These are phyloP conservation scores for Sciurus carolinensis DNA, from an alignment of 2,797 vertebrate genomes.

Conservation along the genomic window DNA sequence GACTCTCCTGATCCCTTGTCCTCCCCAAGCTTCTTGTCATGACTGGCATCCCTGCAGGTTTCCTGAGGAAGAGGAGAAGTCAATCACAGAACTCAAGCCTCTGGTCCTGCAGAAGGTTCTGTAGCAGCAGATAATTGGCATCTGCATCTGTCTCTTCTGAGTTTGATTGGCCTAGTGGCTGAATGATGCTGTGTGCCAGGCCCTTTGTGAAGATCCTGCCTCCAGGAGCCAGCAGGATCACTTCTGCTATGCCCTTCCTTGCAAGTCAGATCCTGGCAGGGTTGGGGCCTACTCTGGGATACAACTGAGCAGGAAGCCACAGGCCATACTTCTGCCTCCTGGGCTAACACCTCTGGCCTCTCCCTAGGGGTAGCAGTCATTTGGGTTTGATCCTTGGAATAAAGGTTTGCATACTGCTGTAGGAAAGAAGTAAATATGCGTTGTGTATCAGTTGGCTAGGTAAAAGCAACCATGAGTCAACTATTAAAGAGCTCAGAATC, in stretches of 20 bases:
- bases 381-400: not conserved
- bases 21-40: not conserved
- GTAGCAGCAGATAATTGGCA: not conserved
- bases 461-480: not conserved
- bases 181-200: not conserved
- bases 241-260: no score
- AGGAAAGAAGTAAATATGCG: not conserved
- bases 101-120: not conserved
- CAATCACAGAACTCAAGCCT: not conserved
- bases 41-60: rapidly evolving
- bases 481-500: not conserved
- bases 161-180: no score
- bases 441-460: not conserved
- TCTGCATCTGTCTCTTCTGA: not conserved
- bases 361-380: not conserved
- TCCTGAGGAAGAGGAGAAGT: not conserved
- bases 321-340: not conserved
- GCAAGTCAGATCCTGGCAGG: not conserved
- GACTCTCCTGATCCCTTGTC: not conserved
- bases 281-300: not conserved
- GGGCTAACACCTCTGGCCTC: not conserved
- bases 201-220: not conserved
- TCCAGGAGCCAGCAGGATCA: not conserved
- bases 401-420: not conserved
- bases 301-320: not conserved